phyloP scores from a whole-genome alignment of 35 echinoderm and acorn worm genomes.

The Lytechinus pictus region DNA sequence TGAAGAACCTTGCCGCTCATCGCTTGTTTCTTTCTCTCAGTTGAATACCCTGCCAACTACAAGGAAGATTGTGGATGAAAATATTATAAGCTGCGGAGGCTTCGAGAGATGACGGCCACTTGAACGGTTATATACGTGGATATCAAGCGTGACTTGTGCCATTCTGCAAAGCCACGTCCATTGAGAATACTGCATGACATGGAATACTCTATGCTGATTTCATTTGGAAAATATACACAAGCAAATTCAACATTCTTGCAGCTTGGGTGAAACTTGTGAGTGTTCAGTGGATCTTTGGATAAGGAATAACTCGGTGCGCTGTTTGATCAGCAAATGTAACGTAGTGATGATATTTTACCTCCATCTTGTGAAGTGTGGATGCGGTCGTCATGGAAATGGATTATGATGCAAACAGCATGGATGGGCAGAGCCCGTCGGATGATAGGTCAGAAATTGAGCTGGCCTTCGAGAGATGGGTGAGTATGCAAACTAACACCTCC shows the following conservation, averaged over 20 bases:
- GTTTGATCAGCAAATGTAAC: background rate
- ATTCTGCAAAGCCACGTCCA: background rate
- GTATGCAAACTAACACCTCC: conserved; percentile 33
- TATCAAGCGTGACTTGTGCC: background rate
- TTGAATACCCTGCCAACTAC: background rate
- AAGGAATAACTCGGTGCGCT: background rate
- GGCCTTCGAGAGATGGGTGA: conserved; percentile 80
- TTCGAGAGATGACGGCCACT: background rate
- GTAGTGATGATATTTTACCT: background rate
- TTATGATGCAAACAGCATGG: background rate
- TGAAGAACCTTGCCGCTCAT: background rate
- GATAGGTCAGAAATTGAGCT: conserved; percentile 65
- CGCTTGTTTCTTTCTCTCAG: background rate
- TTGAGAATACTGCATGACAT: background rate
- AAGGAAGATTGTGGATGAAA: background rate
- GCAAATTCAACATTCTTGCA: background rate
- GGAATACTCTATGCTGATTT: background rate
- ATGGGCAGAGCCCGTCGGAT: conserved; percentile 47
- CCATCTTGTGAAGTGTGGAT: background rate
- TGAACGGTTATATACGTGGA: background rate
- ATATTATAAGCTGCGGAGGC: background rate
- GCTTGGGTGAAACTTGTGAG: background rate
- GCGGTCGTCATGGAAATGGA: conserved; percentile 26
- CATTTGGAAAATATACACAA: background rate
- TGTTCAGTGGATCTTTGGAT: background rate